Evolutionary conservation across 2,888 invertebrate genomes (phyloP).

Genomic region (Cephus sareptanus): DNA sequence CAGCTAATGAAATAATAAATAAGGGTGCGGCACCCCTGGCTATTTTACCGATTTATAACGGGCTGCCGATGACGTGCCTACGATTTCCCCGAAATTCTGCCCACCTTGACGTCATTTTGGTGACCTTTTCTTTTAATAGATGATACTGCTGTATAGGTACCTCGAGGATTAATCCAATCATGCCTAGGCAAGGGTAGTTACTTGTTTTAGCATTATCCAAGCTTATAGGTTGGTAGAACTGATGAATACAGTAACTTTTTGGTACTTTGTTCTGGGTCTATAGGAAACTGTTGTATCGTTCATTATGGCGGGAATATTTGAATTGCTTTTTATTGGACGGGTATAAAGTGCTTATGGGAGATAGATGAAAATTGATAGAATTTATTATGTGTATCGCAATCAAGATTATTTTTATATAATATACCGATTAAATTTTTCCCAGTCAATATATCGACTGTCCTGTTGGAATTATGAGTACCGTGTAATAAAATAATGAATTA

Average conservation of each 20-base stretch:
- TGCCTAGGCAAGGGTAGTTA: not conserved
- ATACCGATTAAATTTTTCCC: too few relatives aligned
- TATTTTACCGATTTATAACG: not conserved
- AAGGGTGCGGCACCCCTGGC: slow-evolving; percentile 28
- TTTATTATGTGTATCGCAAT: too few relatives aligned
- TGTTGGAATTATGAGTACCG: too few relatives aligned
- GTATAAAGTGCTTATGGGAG: not conserved
- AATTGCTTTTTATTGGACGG: not conserved
- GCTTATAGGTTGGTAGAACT: not conserved
- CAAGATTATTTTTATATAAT: too few relatives aligned
- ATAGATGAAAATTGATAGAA: too few relatives aligned
- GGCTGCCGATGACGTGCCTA: not conserved
- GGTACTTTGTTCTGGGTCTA: not conserved
- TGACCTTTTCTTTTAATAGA: not conserved
- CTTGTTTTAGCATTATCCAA: not conserved
- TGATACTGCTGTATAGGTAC: not conserved
- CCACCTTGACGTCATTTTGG: not conserved
- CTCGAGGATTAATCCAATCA: slow-evolving; percentile 10
- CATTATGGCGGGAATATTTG: not conserved
- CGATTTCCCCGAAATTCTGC: not conserved
- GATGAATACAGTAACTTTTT: too few relatives aligned
- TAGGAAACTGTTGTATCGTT: not conserved
- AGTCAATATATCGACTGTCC: too few relatives aligned
- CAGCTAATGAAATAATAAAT: slow-evolving; percentile 45
- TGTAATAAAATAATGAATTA: too few relatives aligned